These are phyloP conservation scores for Gibbula magus DNA, from an alignment of 2,888 invertebrate species.

Conservation along the genomic window DNA sequence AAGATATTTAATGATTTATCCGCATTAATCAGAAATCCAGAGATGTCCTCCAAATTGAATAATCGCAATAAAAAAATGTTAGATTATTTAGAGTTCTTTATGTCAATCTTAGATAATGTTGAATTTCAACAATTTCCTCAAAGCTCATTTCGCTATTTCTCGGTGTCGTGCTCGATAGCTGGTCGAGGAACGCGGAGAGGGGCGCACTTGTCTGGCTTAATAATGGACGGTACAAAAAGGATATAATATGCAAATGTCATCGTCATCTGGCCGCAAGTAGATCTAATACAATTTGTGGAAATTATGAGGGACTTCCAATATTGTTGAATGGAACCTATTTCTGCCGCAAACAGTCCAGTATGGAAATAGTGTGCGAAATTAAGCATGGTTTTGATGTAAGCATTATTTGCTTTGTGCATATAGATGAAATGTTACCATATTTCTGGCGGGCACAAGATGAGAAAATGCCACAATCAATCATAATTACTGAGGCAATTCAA, in stretches of 20 bases:
- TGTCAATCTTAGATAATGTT: constrained; percentile 19
- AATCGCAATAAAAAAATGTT: neutral
- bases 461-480: constrained; percentile 47
- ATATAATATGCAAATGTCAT: constrained; percentile 41
- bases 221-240: constrained; percentile 22
- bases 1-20: constrained; percentile 20
- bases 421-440: constrained; percentile 41
- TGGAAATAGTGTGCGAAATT: constrained; percentile 46
- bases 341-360: constrained; percentile 37
- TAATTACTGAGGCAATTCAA: constrained; percentile 44
- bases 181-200: neutral
- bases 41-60: constrained; percentile 14
- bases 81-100: constrained; percentile 17
- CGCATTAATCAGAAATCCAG: constrained; percentile 9
- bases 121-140: constrained; percentile 19
- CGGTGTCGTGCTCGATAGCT: neutral
- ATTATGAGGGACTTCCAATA: constrained; percentile 39
- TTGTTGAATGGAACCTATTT: constrained; percentile 41
- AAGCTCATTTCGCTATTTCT: neutral
- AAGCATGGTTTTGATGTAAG: constrained; percentile 39
- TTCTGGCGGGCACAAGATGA: constrained; percentile 32
- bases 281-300: constrained; percentile 44
- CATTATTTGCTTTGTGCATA: constrained; percentile 42
- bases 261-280: constrained; percentile 35
- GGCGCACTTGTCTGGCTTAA: constrained; percentile 17